A percentile compares a stretch with the other conserved stretches of the same genome.
These are phyloP conservation scores for Andrena haemorrhoa DNA, from an alignment of 2,888 invertebrate species.

Conservation along the genomic window DNA sequence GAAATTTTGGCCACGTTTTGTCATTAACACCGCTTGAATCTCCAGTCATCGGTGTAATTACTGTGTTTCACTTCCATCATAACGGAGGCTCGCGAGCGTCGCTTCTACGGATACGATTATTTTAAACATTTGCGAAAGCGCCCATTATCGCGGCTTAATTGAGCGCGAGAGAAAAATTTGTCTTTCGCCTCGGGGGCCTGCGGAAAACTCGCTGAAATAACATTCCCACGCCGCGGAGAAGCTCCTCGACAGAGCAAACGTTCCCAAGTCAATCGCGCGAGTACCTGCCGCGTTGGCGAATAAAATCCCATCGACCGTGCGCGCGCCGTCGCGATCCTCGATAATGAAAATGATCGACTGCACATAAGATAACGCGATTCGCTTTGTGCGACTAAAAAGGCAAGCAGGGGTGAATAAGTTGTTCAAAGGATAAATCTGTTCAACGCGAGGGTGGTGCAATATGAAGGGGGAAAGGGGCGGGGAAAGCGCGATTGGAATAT, in stretches of 20 bases:
- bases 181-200: not conserved
- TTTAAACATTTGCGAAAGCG: constrained; percentile 4
- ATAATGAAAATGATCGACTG: constrained; percentile 40
- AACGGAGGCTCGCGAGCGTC: not conserved
- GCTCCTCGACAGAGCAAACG: not conserved
- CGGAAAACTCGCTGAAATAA: not conserved
- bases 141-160: not conserved
- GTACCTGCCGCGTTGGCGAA: not conserved
- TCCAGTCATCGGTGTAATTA: constrained; percentile 1
- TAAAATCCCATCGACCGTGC: not conserved
- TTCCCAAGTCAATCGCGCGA: constrained; percentile 7
- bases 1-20: not conserved
- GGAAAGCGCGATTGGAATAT: constrained; percentile 11
- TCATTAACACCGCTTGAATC: not conserved
- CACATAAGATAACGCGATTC: constrained; percentile 16
- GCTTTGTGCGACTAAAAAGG: constrained; percentile 2
- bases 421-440: not conserved
- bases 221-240: not conserved
- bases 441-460: constrained; percentile 5
- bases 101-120: not conserved
- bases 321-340: not conserved
- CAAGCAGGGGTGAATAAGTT: not conserved
- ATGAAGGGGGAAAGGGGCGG: no score
- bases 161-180: constrained; percentile 17
- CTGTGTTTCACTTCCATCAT: constrained; percentile 8